Evolutionary conservation across 2,113 vertebrate genomes (phyloP).

Genomic region (Corvus moneduloides): DNA sequence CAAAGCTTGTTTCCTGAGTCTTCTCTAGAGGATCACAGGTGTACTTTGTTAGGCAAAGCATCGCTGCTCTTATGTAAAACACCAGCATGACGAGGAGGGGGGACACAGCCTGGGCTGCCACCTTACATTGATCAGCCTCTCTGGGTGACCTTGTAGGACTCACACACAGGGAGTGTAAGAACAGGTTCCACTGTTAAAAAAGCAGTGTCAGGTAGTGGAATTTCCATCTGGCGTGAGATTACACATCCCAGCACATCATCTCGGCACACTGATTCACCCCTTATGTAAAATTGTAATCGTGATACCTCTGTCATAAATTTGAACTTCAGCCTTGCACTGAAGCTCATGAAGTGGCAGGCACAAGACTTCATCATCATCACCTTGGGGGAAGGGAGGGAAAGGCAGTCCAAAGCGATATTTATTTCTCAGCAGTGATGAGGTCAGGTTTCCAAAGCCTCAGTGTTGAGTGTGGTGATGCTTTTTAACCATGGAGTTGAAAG

Average conservation of each 20-base stretch:
- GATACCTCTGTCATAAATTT: not conserved
- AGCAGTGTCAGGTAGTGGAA: not conserved
- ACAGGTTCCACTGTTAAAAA: not conserved
- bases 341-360: not conserved
- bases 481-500: not conserved
- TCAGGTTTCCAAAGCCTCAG: not conserved
- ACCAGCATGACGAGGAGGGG: accelerated
- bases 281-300: not conserved
- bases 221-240: not conserved
- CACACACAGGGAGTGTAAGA: not conserved
- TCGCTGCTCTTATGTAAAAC: accelerated
- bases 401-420: not conserved
- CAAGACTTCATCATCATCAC: not conserved
- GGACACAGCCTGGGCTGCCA: not conserved
- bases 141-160: not conserved
- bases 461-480: not conserved
- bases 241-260: not conserved
- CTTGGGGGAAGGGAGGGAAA: not conserved
- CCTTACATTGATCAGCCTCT: not conserved
- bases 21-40: not conserved
- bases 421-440: not conserved
- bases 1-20: not conserved
- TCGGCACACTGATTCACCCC: not conserved
- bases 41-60: not conserved
- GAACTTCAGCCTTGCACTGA: not conserved